Base-by-base conservation (phyloP, 1,140 invertebrate genomes). In the Drosophila murphyi region DNA sequence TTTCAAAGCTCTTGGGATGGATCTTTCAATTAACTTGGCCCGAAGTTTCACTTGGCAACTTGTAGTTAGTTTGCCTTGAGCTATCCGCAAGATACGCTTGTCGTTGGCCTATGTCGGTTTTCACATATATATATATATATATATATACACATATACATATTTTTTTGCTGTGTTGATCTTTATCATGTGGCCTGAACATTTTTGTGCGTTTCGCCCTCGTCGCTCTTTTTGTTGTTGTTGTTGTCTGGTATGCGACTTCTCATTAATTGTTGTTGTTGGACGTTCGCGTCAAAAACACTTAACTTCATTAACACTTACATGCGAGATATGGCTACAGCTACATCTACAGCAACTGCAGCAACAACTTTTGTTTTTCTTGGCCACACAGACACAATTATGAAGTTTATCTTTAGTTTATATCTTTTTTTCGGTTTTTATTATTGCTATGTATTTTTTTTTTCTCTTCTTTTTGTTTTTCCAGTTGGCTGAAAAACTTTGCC, bases 221-320 rank as follows among this genome's bases (percentile, higher is more conserved):
- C 28, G 41, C 6, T 41, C 29, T 52, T 31, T 12, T 39, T 59
- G 32, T 60, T 67, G 37, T 50, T 35, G 41, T 63, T 41, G 32
- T 48, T 78, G 8, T 47, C 47, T 76, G 82, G 82, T 78, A 86
- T 88, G 82, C 68, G 83, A 87, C 79, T 87, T 76, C 76, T 83
- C 80, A 88, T 88, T 88, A 82, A 88, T 87, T 80, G 85, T 74
- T 89, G 82, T 73, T 68, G 81, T 72, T 57, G 70, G 72, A 81
- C 64, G 56, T 83, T 78, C 71, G 78, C 85, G 80, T 85, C 80
- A 85, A 89, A 89, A 89, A 89, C 85, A 90, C 85, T 89, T 89
- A 89, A 79, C 85, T 89, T 89, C 85, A 89, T 89, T 89, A 89
- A 89, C 85, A 89, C 85, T 89, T 89, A 89, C 85, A 89, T 85